Evolutionary conservation across 2,797 vertebrate species (phyloP).

Genomic region (Acomys russatus): DNA sequence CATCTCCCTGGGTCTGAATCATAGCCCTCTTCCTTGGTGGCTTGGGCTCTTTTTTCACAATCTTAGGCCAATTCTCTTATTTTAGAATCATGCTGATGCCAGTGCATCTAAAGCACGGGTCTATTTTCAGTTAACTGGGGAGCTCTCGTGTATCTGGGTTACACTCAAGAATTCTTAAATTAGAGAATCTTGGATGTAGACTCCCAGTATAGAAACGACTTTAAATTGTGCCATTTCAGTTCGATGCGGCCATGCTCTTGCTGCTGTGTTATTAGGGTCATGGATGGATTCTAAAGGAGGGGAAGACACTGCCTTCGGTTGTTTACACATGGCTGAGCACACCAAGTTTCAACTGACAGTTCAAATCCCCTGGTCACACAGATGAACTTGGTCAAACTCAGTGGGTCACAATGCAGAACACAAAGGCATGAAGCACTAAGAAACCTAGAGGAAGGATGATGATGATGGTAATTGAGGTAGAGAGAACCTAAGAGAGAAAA

Average conservation of each 20-base stretch:
- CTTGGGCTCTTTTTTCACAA: not conserved
- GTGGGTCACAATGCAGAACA: not conserved
- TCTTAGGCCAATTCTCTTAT: not conserved
- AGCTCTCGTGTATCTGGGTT: not conserved
- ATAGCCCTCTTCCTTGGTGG: not conserved
- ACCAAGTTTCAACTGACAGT: not conserved
- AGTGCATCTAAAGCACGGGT: not conserved
- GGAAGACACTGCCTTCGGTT: not conserved
- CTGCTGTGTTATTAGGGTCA: not conserved
- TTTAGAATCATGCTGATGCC: not conserved
- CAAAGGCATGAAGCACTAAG: not conserved
- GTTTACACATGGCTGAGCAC: not conserved
- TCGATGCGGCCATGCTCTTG: not conserved
- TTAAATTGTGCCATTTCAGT: not conserved
- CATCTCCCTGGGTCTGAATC: not conserved
- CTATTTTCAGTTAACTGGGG: not conserved
- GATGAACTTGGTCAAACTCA: not conserved
- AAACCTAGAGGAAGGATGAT: not conserved
- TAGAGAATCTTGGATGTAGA: not conserved
- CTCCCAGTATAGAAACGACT: not conserved
- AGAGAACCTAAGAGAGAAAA: not conserved
- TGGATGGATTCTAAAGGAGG: not conserved
- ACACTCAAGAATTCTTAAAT: not conserved
- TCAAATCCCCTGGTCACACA: not conserved
- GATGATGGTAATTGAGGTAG: too few relatives aligned